Conservation (phyloP, 2,888 invertebrate species). For the Nephrotoma flavescens region DNA sequence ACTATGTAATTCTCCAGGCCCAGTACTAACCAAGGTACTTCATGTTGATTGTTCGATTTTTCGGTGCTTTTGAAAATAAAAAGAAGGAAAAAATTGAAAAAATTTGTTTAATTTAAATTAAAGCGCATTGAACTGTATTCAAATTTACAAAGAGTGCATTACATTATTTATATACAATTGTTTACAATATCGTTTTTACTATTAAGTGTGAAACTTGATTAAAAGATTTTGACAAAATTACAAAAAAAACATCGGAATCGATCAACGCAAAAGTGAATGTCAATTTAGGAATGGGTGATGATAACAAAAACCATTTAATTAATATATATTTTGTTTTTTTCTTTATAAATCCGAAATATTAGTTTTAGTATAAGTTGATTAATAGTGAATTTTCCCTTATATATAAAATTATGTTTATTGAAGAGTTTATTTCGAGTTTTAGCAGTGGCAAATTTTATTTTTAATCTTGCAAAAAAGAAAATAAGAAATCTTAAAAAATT, state of each 20-base stretch:
- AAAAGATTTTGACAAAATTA: not conserved
- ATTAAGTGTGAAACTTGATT: not conserved
- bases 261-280: not conserved
- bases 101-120: not conserved
- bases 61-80: not conserved
- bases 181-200: not conserved
- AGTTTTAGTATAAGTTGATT: not conserved
- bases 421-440: not conserved
- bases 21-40: conserved; percentile 3
- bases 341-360: not conserved
- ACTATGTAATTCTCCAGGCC: conserved; percentile 3
- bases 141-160: not conserved
- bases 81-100: not conserved
- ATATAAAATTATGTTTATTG: not conserved
- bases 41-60: not conserved
- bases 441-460: not conserved
- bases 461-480: not conserved
- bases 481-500: not conserved
- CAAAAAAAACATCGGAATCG: not conserved
- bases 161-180: not conserved
- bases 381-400: not conserved
- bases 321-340: not conserved
- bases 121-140: not conserved
- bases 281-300: not conserved
- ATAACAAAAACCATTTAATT: not conserved